Evolutionary conservation across 2,888 invertebrate genomes (phyloP).

Genomic region (Eilema sororculum): DNA sequence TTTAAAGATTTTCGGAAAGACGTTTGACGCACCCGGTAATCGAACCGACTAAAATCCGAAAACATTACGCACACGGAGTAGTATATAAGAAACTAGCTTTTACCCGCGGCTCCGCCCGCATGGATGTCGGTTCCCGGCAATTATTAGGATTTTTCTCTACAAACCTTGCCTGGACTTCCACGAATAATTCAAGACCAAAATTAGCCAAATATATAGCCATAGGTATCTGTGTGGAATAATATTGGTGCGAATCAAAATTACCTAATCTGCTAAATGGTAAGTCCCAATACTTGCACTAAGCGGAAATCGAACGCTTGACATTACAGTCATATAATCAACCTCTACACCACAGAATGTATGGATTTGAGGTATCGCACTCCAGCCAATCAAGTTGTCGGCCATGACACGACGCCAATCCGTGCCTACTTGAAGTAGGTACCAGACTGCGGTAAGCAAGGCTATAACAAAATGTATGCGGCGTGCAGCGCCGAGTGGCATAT

Average conservation of each 20-base stretch:
- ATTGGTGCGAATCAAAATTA: not conserved
- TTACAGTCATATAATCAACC: not conserved
- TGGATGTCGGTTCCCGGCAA: too few relatives aligned
- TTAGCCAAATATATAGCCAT: too few relatives aligned
- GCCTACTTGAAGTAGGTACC: not conserved
- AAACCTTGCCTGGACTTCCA: too few relatives aligned
- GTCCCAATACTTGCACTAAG: not conserved
- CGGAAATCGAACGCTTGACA: not conserved
- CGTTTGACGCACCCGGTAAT: too few relatives aligned
- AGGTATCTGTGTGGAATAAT: too few relatives aligned
- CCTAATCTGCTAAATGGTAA: not conserved
- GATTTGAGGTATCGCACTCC: slow-evolving; percentile 8
- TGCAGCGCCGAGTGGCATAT: slow-evolving; percentile 5
- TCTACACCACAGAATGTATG: not conserved
- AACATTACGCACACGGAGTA: too few relatives aligned
- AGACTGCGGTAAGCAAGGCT: slow-evolving; percentile 1
- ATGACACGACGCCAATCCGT: not conserved
- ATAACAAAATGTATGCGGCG: not conserved
- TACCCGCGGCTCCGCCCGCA: too few relatives aligned
- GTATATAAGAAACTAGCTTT: too few relatives aligned
- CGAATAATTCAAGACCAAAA: too few relatives aligned
- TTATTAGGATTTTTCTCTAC: too few relatives aligned
- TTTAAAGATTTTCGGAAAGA: too few relatives aligned
- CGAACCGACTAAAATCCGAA: too few relatives aligned
- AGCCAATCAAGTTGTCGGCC: not conserved